Percentiles rank a stretch among this genome's conserved stretches.
phyloP scores from a whole-genome alignment of 2,888 invertebrate genomes.

The Limenitis camilla region DNA sequence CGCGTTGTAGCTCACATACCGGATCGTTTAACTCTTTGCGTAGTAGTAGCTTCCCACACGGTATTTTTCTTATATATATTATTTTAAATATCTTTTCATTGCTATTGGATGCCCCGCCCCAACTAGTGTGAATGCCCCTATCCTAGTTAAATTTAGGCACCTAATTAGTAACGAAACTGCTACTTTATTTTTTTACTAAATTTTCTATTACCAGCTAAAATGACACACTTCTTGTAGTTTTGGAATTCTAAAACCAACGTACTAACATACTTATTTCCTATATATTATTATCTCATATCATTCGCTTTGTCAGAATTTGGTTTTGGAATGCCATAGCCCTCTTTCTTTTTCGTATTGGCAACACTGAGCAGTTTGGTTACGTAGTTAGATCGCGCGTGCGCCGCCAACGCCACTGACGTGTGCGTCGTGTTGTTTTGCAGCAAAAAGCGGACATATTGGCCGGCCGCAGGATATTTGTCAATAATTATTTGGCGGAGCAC shows the following conservation, averaged over 20 bases:
- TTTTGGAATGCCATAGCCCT: conserved; percentile 51
- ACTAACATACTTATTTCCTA: background rate
- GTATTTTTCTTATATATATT: conserved; percentile 43
- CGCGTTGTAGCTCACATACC: conserved; percentile 70
- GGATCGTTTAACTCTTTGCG: conserved; percentile 45
- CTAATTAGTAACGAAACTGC: conserved; percentile 58
- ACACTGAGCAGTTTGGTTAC: conserved; percentile 55
- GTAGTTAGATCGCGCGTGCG: conserved; percentile 27
- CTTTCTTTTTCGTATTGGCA: conserved; percentile 38
- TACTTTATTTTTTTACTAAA: conserved; percentile 43
- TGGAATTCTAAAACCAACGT: conserved; percentile 56
- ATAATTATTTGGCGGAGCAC: conserved; percentile 76
- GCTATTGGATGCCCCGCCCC: conserved; percentile 69
- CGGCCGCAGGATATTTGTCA: conserved; percentile 75
- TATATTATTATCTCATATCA: background rate
- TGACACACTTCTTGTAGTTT: conserved; percentile 49
- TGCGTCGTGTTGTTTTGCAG: conserved; percentile 69
- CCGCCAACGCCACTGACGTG: conserved; percentile 50
- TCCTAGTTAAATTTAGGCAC: conserved; percentile 61
- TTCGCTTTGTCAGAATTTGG: conserved; percentile 33
- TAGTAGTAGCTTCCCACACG: conserved; percentile 64
- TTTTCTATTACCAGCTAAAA: conserved; percentile 39
- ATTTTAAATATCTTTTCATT: conserved; percentile 54
- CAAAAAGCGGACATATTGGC: conserved; percentile 76
- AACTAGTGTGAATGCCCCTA: conserved; percentile 70